These are phyloP conservation scores for Halcyon malimbica DNA, from an alignment of 2,113 vertebrate genomes.

Conservation along the genomic window DNA sequence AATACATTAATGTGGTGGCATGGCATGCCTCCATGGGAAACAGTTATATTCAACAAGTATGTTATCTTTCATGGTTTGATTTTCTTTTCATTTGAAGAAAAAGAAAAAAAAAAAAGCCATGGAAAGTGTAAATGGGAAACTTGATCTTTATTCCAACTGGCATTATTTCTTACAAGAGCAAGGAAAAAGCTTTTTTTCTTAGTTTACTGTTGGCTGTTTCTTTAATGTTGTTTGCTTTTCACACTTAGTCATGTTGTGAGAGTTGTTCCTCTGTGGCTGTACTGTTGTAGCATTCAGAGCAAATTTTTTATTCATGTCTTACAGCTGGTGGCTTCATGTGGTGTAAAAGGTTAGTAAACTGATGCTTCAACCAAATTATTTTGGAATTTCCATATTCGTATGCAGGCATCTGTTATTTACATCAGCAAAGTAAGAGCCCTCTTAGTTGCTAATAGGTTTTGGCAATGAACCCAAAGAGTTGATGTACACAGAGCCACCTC, in stretches of 20 bases:
- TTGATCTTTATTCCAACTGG: constrained; percentile 27
- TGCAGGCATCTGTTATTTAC: neutral
- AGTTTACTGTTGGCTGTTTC: neutral
- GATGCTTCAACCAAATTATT: neutral
- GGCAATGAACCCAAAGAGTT: neutral
- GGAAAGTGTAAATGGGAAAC: constrained; percentile 31
- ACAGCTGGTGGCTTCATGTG: neutral
- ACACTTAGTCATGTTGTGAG: neutral
- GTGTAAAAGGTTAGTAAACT: neutral
- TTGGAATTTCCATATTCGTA: fast-evolving
- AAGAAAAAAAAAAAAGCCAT: neutral
- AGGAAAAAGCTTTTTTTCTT: neutral
- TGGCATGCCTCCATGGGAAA: neutral
- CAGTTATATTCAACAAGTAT: neutral
- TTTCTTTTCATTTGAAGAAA: neutral
- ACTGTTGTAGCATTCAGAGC: neutral
- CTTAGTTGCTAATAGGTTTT: neutral
- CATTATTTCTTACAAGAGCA: constrained; percentile 2
- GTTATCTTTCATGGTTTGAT: neutral
- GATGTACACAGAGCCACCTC: neutral
- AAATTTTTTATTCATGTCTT: neutral
- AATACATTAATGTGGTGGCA: neutral
- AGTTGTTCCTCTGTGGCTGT: neutral
- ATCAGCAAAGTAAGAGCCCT: neutral
- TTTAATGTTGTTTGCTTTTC: constrained; percentile 8